Conservation (phyloP, 1,140 invertebrate species). For the Zelostemma sp. region DNA sequence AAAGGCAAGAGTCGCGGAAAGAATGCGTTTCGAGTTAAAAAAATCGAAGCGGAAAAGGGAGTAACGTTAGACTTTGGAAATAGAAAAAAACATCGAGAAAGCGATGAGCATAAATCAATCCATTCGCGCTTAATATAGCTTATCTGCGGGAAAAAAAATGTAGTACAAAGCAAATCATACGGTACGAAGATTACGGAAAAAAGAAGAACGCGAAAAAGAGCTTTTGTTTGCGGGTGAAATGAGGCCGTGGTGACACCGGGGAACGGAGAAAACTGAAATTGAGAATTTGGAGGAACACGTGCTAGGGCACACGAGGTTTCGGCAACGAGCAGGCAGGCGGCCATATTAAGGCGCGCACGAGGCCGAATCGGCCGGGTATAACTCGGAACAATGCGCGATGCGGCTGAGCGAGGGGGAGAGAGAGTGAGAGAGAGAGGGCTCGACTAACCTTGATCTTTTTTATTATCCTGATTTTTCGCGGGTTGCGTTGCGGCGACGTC, state of each 20-base stretch:
- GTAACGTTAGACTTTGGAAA: conserved; percentile 3
- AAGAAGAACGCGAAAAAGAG: conserved; percentile 4
- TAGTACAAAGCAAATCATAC: conserved; percentile 23
- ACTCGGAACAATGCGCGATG: background rate
- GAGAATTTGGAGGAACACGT: conserved; percentile 25
- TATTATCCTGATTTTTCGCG: conserved; percentile 68
- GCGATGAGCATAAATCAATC: conserved; percentile 9
- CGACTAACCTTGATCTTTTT: conserved; percentile 78
- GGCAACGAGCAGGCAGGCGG: conserved; percentile 38
- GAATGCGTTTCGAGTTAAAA: background rate
- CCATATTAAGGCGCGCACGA: conserved; percentile 61
- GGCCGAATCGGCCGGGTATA: conserved; percentile 41
- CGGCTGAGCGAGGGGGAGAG: conserved; percentile 15
- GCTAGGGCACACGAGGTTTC: conserved; percentile 42
- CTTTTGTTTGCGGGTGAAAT: too few relatives aligned
- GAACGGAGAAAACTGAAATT: conserved; percentile 8
- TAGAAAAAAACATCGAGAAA: conserved; percentile 1
- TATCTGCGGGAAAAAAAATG: conserved; percentile 12
- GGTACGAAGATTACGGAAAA: background rate
- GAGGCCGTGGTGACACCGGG: background rate
- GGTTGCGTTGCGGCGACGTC: conserved; percentile 78
- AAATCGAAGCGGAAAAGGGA: conserved; percentile 13
- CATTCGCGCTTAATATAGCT: conserved; percentile 22
- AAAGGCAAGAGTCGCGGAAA: conserved; percentile 2
- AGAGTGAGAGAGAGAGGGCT: conserved; percentile 14